A percentile compares a stretch with the other conserved stretches of the same genome.
These are phyloP conservation scores for Zeugodacus cucurbitae DNA, from an alignment of 1,140 invertebrate genomes.

Conservation along the genomic window DNA sequence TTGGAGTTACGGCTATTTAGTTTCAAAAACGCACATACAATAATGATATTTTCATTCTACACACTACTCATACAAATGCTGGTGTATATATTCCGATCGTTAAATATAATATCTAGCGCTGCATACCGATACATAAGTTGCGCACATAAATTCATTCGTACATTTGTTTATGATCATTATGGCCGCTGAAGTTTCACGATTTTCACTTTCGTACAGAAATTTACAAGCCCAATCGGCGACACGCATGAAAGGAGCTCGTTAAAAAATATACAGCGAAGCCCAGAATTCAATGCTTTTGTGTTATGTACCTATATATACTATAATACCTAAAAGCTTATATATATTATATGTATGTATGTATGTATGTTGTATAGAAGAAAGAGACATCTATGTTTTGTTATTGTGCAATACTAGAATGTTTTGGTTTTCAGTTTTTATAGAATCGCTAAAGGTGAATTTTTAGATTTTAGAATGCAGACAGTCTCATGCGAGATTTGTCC, in stretches of 20 bases:
- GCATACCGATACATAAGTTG: neutral
- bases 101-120: neutral
- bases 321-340: too few species aligned
- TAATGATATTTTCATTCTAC: neutral
- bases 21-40: neutral
- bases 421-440: constrained; percentile 15
- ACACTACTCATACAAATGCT: too few species aligned
- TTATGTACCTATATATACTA: neutral
- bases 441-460: constrained; percentile 31
- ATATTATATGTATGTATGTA: neutral
- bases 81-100: neutral
- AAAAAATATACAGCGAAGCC: neutral
- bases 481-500: too few species aligned
- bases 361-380: neutral
- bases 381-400: neutral
- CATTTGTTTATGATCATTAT: constrained; percentile 6
- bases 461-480: constrained; percentile 37
- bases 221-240: constrained; percentile 17
- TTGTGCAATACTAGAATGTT: constrained; percentile 11
- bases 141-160: neutral
- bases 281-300: neutral
- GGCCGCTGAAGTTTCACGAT: constrained; percentile 13
- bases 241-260: constrained; percentile 23
- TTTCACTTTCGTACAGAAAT: constrained; percentile 27
- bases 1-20: neutral